phyloP scores from a whole-genome alignment of 2,797 vertebrate species.

The Malacoctenus gilli region DNA sequence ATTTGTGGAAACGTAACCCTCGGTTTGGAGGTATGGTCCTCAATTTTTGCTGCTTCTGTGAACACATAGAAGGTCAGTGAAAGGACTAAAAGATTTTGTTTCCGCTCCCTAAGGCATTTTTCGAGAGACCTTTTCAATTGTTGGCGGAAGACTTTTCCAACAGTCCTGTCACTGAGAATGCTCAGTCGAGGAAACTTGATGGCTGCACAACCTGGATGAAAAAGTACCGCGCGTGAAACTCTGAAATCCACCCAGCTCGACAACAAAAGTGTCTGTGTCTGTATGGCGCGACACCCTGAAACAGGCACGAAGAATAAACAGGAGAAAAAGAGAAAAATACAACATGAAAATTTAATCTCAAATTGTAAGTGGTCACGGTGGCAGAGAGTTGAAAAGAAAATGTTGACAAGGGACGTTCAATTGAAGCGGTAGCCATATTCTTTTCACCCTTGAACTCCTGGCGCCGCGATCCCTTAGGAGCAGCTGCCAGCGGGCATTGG shows the following conservation, averaged over 20 bases:
- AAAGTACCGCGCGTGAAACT: conserved; percentile 21
- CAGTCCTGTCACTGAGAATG: conserved; percentile 33
- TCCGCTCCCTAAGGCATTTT: conserved; percentile 11
- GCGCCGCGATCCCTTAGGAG: conserved; percentile 53
- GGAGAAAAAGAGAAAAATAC: conserved; percentile 17
- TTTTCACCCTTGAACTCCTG: conserved; percentile 56
- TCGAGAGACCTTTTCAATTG: conserved; percentile 35
- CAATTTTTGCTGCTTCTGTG: conserved; percentile 18
- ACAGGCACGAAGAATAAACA: conserved; percentile 5
- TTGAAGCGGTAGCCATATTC: conserved; percentile 24
- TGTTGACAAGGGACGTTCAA: conserved; percentile 23
- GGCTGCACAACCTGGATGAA: conserved; percentile 15
- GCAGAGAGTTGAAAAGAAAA: conserved; percentile 14
- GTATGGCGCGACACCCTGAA: conserved; percentile 2
- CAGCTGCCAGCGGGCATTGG: conserved; percentile 51
- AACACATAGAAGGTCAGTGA: conserved; percentile 31
- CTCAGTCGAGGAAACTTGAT: conserved; percentile 27
- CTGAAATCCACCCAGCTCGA: conserved; percentile 21
- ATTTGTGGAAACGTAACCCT: conserved; percentile 25
- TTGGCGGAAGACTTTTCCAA: conserved; percentile 8
- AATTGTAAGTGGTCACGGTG: conserved; percentile 7
- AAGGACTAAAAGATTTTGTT: background rate
- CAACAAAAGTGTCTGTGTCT: conserved; percentile 14
- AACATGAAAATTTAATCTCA: conserved; percentile 4
- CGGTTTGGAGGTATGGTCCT: conserved; percentile 23